phyloP scores from a whole-genome alignment of 2,113 vertebrate species.

The Pluvialis apricaria region DNA sequence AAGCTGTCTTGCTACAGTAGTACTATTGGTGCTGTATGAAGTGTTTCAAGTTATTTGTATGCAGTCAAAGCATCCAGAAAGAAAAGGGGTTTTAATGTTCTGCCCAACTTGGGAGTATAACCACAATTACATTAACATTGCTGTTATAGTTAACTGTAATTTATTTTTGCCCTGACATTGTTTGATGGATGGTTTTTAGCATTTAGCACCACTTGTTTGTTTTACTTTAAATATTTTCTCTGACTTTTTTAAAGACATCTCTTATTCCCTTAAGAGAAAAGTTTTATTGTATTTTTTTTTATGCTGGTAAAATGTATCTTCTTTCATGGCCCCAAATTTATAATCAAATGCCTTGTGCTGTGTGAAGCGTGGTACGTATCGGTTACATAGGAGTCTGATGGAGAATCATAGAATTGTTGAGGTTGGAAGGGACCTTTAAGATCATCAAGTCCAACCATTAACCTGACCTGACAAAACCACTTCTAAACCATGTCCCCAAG shows the following conservation, averaged over 20 bases:
- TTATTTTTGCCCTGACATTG: neutral
- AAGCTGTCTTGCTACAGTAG: neutral
- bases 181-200: neutral
- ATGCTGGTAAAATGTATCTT: neutral
- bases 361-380: rapidly evolving
- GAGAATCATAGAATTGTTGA: too few relatives aligned
- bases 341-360: neutral
- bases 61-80: neutral
- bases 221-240: neutral
- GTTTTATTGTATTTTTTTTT: neutral
- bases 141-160: neutral
- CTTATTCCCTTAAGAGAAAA: neutral
- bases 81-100: neutral
- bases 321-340: neutral
- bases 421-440: too few relatives aligned
- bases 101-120: neutral
- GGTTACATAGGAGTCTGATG: neutral
- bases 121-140: neutral
- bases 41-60: neutral
- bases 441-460: too few relatives aligned
- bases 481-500: too few relatives aligned
- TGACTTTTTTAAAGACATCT: neutral
- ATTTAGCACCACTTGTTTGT: neutral
- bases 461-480: too few relatives aligned
- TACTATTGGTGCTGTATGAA: neutral